Base-by-base conservation (phyloP, 2,797 vertebrate species). In the Alcedo quadribrachys region DNA sequence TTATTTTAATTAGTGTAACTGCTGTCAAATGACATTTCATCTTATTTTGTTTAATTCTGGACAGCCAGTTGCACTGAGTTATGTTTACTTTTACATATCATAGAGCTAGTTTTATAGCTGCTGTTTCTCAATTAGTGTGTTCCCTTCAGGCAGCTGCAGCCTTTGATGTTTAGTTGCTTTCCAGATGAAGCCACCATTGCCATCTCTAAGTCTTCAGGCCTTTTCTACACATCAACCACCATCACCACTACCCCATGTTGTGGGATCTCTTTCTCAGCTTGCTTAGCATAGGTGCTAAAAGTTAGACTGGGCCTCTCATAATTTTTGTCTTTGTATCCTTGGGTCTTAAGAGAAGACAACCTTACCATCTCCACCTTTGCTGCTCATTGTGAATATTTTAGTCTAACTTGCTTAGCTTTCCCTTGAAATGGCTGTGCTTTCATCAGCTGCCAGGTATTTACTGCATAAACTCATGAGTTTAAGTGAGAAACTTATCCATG, bases 91-190 rank as follows among this genome's bases (percentile, higher is more conserved):
- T 88, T 95, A 95, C 33, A 75, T 62, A 86, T 83, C 89, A 95
- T 50, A 89, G 90, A 82, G 90, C 94, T 95, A 90, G 82, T 94
- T 92, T 95, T 92, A 94, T 92, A 92, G 89, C 82, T 93, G 81
- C 79, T 97, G 93, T 95, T 96, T 95, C 90, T 95, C 96, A 94
- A 96, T 96, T 96, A 97, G 77, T 5, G 6, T 74, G 57, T 27
- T 94, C 92, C 89, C 89, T 75, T 30, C n/a, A 93, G 94, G 85
- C 35, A 50, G 61, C 12, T 19, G 54, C 88, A 77, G 75, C 69
- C 79, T 93, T 78, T 33, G 57, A 92, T 46, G 81, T 71, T 95
- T 37, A 88, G 80, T 60, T 83, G 79, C 87, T 90, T 85, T 66
- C 74, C 43, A 65, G 63, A 73, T 81, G n/a, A 85, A 93, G 91